Conservation (phyloP, 37 sponge, comb jelly and placozoan genomes). For the Halichondria panicea region DNA sequence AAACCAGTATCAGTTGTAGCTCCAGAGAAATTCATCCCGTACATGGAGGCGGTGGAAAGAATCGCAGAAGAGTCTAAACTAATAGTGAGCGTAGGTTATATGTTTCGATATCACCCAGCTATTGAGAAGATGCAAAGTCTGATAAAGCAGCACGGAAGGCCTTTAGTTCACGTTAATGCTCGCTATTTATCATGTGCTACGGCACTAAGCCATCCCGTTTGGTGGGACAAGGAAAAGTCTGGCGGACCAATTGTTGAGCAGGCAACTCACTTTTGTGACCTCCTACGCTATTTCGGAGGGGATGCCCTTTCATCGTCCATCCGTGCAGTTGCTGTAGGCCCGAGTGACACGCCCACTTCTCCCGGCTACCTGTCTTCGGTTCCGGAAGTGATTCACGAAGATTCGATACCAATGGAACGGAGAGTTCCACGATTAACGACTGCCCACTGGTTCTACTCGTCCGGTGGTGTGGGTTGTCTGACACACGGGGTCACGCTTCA, state of each 20-base stretch:
- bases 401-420: conserved; percentile 10
- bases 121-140: conserved; percentile 52
- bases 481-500: conserved; percentile 61
- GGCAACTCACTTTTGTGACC: conserved; percentile 90
- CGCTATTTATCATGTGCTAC: conserved; percentile 74
- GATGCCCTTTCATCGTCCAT: conserved; percentile 26
- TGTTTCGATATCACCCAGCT: conserved; percentile 92
- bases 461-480: conserved; percentile 67
- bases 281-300: conserved; percentile 75
- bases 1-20: conserved; percentile 83
- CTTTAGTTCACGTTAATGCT: conserved; percentile 50
- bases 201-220: conserved; percentile 50
- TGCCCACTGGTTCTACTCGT: conserved; percentile 58
- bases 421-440: conserved; percentile 66
- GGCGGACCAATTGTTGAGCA: conserved; percentile 92
- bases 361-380: conserved; percentile 61
- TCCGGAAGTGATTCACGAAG: conserved; percentile 46
- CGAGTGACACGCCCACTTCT: conserved; percentile 11
- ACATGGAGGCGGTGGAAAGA: conserved; percentile 46
- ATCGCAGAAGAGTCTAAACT: conserved; percentile 25
- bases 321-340: conserved; percentile 27
- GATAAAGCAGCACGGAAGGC: conserved; percentile 26
- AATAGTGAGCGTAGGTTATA: conserved; percentile 74
- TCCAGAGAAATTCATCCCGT: conserved; percentile 55
- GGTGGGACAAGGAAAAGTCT: conserved; percentile 73